Base-by-base conservation (phyloP, 2,888 invertebrate species). In the Exocentrus adspersus region DNA sequence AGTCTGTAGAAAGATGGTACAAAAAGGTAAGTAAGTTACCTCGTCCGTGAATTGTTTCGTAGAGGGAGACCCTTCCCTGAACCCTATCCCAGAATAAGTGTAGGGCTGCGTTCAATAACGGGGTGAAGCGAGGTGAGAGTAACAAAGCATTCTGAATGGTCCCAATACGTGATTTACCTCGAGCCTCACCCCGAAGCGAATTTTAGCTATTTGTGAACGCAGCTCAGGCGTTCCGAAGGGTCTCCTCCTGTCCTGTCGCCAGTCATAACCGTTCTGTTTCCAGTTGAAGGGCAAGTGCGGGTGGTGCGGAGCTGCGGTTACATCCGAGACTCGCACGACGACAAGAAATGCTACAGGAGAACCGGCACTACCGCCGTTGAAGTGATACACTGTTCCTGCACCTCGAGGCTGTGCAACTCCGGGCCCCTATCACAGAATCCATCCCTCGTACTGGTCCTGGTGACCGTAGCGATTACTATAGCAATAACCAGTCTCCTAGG, bases 301-400 rank as follows among this genome's bases (percentile, higher is more conserved):
- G 86, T 93, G n/a, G 90, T 93, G 2, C 89, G 94, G 37, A 87
- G 89, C 62, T 95, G 94, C 75, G 94, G 94, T 1, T 94, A 91
- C 82, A 83, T 94, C 51, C 85, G 86, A 17, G 91, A 92, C 69
- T 85, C 84, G 2, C 84, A 82, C 56, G 87, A 88, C 73, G 85
- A 87, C 74, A 86, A 86, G 64, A 83, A 85, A 4, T 93, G 94
- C 79, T 81, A 89, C 68, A 86, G 86, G 72, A 87, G 92, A 65
- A 86, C 88, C 10, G 93, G 94, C 30, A 92, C 90, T 12, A 91
- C 92, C 68, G 89, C 90, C 72, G 88, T 94, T 0, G 87, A 89
- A 71, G 88, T 91, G 54, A 84, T 86, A 1, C 93, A 93, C 81
- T 95, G 94, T 81, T 86, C 92, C 62, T 95, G 95, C 81, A 89